A percentile compares a stretch with the other conserved stretches of the same genome.
phyloP scores from a whole-genome alignment of 2,113 vertebrate species.

The Progne subis region DNA sequence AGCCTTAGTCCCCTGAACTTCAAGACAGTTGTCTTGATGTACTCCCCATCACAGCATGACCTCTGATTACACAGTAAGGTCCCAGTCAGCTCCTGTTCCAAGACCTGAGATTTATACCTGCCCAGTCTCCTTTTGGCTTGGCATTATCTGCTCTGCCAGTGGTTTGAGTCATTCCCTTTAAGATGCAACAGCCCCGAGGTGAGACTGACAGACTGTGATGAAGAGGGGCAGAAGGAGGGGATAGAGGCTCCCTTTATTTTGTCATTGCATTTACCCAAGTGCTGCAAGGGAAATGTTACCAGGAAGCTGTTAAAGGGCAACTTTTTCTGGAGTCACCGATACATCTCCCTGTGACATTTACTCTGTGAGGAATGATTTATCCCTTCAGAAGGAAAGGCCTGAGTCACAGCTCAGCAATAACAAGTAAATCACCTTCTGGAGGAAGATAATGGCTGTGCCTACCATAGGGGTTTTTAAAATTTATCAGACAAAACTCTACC shows the following conservation, averaged over 20 bases:
- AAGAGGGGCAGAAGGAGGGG: constrained; percentile 19
- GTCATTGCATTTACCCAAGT: constrained; percentile 38
- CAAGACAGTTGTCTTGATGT: neutral
- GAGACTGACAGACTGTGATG: constrained; percentile 41
- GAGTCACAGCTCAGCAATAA: constrained; percentile 63
- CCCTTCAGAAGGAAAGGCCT: constrained; percentile 58
- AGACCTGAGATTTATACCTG: neutral
- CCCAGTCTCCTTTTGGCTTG: neutral
- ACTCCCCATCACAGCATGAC: neutral
- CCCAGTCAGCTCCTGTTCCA: neutral
- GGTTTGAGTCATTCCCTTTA: constrained; percentile 39
- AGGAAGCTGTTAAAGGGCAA: constrained; percentile 64
- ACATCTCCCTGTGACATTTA: constrained; percentile 60
- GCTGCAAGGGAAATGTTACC: constrained; percentile 50
- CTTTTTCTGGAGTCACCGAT: constrained; percentile 42
- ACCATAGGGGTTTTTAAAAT: neutral
- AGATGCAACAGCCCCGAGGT: neutral
- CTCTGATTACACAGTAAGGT: neutral
- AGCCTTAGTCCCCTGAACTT: neutral
- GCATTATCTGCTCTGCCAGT: constrained; percentile 23
- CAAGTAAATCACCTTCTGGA: constrained; percentile 57
- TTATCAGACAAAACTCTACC: neutral
- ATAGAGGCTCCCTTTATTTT: constrained; percentile 36
- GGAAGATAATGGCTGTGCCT: constrained; percentile 28
- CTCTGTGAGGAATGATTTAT: constrained; percentile 69